A percentile compares a stretch with the other conserved stretches of the same genome.
These are phyloP conservation scores for Subacronicta megacephala DNA, from an alignment of 2,888 invertebrate species.

Conservation along the genomic window DNA sequence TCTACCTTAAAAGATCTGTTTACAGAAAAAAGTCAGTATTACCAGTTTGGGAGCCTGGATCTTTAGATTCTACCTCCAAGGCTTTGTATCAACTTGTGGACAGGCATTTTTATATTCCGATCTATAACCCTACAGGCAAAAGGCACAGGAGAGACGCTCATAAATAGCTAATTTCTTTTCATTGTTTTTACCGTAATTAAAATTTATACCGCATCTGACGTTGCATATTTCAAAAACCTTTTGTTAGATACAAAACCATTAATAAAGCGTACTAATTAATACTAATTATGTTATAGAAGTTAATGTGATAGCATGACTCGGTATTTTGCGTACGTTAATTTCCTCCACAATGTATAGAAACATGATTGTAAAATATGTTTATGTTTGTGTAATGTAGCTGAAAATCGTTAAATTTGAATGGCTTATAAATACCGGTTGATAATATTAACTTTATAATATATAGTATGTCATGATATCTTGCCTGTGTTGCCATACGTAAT, in stretches of 20 bases:
- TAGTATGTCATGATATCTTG: too few species aligned
- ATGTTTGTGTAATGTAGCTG: not conserved
- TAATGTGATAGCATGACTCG: conserved; percentile 80
- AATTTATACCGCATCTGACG: conserved; percentile 67
- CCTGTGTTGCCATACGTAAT: too few species aligned
- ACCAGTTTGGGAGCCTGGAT: too few species aligned
- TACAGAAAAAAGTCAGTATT: too few species aligned
- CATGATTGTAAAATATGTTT: conserved; percentile 19
- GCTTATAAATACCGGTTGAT: not conserved
- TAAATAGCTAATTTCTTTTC: conserved; percentile 12
- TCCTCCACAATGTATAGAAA: conserved; percentile 5
- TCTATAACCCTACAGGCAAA: too few species aligned
- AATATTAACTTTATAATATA: too few species aligned
- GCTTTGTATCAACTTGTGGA: too few species aligned
- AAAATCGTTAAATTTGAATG: not conserved
- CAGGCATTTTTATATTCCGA: too few species aligned
- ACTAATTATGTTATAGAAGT: conserved; percentile 75
- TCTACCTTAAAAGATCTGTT: too few species aligned
- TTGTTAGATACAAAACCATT: conserved; percentile 69
- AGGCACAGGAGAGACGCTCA: too few species aligned
- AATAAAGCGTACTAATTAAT: conserved; percentile 77
- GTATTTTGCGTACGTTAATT: conserved; percentile 43
- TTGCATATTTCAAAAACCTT: conserved; percentile 59
- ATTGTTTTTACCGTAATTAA: conserved; percentile 60
- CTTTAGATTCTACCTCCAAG: too few species aligned